These are phyloP conservation scores for Luidia sarsii DNA, from an alignment of 53 echinoderm and acorn worm species.

Conservation along the genomic window DNA sequence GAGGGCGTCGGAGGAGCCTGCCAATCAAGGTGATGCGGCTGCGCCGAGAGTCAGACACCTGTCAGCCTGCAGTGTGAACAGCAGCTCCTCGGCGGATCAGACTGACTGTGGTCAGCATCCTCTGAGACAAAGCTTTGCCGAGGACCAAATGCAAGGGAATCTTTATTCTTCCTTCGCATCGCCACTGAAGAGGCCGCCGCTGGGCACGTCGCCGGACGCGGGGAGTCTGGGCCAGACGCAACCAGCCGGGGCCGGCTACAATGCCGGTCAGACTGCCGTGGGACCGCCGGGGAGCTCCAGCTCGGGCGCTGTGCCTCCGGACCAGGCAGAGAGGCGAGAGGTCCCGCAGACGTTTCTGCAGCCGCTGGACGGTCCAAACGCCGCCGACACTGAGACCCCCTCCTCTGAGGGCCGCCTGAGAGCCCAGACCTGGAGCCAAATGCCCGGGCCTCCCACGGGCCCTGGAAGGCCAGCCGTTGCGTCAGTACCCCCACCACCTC, in stretches of 20 bases:
- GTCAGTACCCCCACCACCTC: constrained; percentile 3
- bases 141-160: constrained; percentile 58
- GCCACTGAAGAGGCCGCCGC: constrained; percentile 38
- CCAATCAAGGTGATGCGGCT: constrained; percentile 27
- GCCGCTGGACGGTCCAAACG: constrained; percentile 46
- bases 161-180: constrained; percentile 66
- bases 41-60: constrained; percentile 29
- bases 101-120: constrained; percentile 43
- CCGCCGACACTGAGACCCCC: constrained; percentile 23
- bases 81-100: constrained; percentile 28
- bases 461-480: constrained; percentile 22
- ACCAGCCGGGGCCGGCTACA: constrained; percentile 6
- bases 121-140: constrained; percentile 54
- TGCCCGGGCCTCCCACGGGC: constrained; percentile 16
- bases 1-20: constrained; percentile 37
- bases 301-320: constrained; percentile 5
- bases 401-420: background rate
- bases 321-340: constrained; percentile 29
- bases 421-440: constrained; percentile 17
- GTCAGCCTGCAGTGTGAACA: constrained; percentile 39
- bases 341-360: background rate
- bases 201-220: constrained; percentile 15
- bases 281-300: background rate
- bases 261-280: background rate
- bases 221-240: constrained; percentile 22